Evolutionary conservation across 2,888 invertebrate genomes (phyloP).

Genomic region (Subacronicta megacephala): DNA sequence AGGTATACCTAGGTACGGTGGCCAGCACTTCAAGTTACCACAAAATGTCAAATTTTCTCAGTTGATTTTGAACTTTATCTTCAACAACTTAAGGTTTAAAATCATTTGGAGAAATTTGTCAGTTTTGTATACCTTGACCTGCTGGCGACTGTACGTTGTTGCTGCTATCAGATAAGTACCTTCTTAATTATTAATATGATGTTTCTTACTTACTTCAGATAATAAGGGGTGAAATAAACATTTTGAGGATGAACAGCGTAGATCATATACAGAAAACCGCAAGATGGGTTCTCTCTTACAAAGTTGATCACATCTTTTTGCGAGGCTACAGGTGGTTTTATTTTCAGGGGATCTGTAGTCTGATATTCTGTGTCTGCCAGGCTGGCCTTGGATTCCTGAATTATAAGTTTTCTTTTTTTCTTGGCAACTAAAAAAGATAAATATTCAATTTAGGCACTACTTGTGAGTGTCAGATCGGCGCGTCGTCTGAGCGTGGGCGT

Average conservation of each 20-base stretch:
- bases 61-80: too few species aligned
- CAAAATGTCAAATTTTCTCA: too few species aligned
- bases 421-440: conserved; percentile 30
- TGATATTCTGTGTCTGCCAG: conserved; percentile 25
- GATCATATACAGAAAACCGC: conserved; percentile 93
- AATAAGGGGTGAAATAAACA: conserved; percentile 93
- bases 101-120: too few species aligned
- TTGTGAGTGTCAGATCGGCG: too few species aligned
- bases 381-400: conserved; percentile 60
- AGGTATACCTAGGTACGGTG: too few species aligned
- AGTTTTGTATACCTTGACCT: too few species aligned
- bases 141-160: too few species aligned
- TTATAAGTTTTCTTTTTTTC: conserved; percentile 72
- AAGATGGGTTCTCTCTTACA: conserved; percentile 88
- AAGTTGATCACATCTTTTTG: conserved; percentile 83
- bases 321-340: conserved; percentile 81
- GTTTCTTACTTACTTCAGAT: conserved; percentile 89
- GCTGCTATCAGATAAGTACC: too few species aligned
- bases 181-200: not conserved
- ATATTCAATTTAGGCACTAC: not conserved
- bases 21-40: too few species aligned
- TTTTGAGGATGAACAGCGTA: conserved; percentile 93
- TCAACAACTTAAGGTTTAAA: too few species aligned
- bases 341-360: conserved; percentile 76
- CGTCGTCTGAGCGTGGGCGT: too few species aligned